Evolutionary conservation across 2,888 invertebrate genomes (phyloP).

Genomic region (Amphiduros pacificus): DNA sequence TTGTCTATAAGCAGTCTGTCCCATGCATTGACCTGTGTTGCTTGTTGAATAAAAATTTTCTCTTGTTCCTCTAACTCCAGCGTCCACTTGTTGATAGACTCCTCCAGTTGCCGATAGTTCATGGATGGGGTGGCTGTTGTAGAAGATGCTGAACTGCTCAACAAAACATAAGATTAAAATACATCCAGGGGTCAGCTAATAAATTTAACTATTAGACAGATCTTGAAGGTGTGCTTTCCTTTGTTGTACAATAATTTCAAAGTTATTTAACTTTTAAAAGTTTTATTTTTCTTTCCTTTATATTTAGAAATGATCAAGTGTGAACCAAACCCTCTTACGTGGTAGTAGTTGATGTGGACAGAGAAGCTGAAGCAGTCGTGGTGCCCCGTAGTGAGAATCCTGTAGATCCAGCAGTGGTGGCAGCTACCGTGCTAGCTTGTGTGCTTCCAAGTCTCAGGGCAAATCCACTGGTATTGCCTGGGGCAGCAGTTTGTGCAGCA

Average conservation of each 20-base stretch:
- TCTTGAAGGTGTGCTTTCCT: no score
- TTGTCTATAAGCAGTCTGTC: constrained; percentile 86
- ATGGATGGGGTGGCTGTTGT: constrained; percentile 55
- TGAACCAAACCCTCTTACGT: no score
- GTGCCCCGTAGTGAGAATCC: neutral
- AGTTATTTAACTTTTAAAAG: neutral
- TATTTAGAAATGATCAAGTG: neutral
- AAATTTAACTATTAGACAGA: no score
- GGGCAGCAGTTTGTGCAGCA: no score
- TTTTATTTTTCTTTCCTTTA: neutral
- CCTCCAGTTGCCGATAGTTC: constrained; percentile 84
- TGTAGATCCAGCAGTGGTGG: neutral
- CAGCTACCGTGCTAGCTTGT: no score
- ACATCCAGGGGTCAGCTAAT: no score
- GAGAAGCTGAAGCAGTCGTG: neutral
- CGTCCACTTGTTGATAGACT: constrained; percentile 92
- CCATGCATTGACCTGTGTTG: constrained; percentile 94
- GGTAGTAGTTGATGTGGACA: constrained; percentile 14
- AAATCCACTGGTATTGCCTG: no score
- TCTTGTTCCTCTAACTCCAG: constrained; percentile 90
- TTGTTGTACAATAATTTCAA: no score
- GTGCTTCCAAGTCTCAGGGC: no score
- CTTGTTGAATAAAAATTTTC: constrained; percentile 88
- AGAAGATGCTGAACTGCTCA: constrained; percentile 13
- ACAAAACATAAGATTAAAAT: no score